These are phyloP conservation scores for Phylloscopus trochilus DNA, from an alignment of 2,113 vertebrate species.

Conservation along the genomic window DNA sequence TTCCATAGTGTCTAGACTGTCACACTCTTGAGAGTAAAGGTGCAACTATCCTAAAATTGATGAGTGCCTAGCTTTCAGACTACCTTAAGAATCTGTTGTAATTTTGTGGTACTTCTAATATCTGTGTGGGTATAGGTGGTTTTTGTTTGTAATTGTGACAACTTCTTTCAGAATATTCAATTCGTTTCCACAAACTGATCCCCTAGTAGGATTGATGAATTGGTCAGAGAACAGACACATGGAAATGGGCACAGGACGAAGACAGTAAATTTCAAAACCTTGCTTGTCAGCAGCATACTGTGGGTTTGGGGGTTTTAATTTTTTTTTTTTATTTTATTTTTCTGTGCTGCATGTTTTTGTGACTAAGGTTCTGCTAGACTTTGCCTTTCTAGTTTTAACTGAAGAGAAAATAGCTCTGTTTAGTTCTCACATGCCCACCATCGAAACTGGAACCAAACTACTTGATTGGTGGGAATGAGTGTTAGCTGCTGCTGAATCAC, in stretches of 20 bases:
- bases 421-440: background rate
- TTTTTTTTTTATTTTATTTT: background rate
- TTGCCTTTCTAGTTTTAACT: background rate
- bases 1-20: background rate
- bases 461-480: background rate
- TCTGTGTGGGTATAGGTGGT: background rate
- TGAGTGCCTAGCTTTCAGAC: background rate
- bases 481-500: background rate
- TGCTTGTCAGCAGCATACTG: background rate
- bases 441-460: background rate
- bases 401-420: background rate
- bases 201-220: background rate
- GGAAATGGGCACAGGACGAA: background rate
- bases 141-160: constrained; percentile 10
- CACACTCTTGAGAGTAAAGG: constrained; percentile 23
- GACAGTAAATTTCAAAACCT: background rate
- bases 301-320: rapidly evolving
- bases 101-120: background rate
- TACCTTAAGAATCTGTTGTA: background rate
- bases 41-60: background rate
- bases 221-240: background rate
- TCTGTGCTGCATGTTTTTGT: background rate
- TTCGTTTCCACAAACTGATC: background rate
- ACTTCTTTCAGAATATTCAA: background rate
- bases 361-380: background rate